Conservation (phyloP, 2,797 vertebrate genomes). For the Kryptopterus vitreolus region DNA sequence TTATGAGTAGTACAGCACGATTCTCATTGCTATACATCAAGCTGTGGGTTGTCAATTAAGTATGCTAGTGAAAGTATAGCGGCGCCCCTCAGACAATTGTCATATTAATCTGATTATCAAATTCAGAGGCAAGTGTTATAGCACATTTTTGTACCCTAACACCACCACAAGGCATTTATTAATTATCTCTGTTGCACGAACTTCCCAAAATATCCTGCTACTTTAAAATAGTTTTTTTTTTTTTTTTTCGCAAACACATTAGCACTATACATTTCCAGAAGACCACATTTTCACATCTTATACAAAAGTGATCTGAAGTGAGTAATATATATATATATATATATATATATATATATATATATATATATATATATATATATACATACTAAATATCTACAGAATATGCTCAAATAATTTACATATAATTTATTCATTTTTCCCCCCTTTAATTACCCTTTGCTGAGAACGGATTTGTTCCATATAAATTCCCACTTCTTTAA, state of each 20-base stretch:
- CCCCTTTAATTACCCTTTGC: too few species aligned
- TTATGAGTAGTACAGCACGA: too few species aligned
- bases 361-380: too few species aligned
- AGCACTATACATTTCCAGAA: not conserved
- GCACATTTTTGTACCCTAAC: not conserved
- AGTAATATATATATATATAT: too few species aligned
- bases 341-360: too few species aligned
- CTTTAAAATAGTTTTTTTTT: not conserved
- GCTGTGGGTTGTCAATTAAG: conserved; percentile 3
- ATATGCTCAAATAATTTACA: too few species aligned
- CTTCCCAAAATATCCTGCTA: not conserved
- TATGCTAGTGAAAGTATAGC: not conserved
- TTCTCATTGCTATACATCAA: not conserved
- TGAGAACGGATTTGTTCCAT: too few species aligned
- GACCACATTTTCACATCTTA: conserved; percentile 3
- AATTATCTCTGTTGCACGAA: not conserved
- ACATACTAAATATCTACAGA: too few species aligned
- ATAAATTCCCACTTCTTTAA: too few species aligned
- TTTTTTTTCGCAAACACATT: not conserved
- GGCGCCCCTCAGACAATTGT: conserved; percentile 1
- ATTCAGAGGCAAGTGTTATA: not conserved
- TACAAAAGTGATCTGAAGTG: not conserved
- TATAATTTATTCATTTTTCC: too few species aligned
- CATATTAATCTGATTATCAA: conserved; percentile 8
- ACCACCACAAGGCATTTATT: not conserved